Base-by-base conservation (phyloP, 2,888 invertebrate genomes). In the Cerastis leucographa region DNA sequence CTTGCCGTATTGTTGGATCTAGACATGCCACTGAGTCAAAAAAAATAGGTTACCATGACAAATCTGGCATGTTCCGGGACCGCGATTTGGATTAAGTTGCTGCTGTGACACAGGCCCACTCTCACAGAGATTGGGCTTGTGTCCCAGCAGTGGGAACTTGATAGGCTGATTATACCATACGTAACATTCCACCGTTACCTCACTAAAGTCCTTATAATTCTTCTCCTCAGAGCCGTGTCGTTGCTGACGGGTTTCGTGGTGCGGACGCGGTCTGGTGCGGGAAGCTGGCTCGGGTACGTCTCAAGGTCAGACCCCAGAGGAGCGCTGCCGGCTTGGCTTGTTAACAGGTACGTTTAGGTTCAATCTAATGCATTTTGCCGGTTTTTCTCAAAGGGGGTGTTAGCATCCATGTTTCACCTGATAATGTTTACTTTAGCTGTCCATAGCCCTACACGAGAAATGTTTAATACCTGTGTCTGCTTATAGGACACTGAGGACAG, bases 291-390 rank as follows among this genome's bases (percentile, higher is more conserved):
- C 76, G 98, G 98, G 40, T 99, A 99, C 93, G 97, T 99, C 51
- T 98, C 99, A 2, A 98, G 99, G 90, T 98, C 98, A 8, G 99
- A 99, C 94, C 99, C 99, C 17, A 97, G 98, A 91, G 99, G 99
- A 84, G 98, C 98, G 65, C 96, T 99, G 76, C 99, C 99, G 2
- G 98, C 98, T 12, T 99, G 99, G 99, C 96, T 99, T 77, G 98
- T 99, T 65, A 99, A 99, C 95, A 98, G 95, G 96, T 96, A 85
- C 19, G 71, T 62, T 54, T 2, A 22, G 6, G 11, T 29, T 64
- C 19, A 19, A 35, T 74, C 25, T 25, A n/a, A 17, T 35, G 1
- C 0, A 46, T 49, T 7, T 22, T 51, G 14, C 9, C 22, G 4
- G 22, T 66, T 49, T 51, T 51, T 14, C 49, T 65, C 2, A 40